Conservation (phyloP, 2,888 invertebrate species). For the Drosophila neonasuta region DNA sequence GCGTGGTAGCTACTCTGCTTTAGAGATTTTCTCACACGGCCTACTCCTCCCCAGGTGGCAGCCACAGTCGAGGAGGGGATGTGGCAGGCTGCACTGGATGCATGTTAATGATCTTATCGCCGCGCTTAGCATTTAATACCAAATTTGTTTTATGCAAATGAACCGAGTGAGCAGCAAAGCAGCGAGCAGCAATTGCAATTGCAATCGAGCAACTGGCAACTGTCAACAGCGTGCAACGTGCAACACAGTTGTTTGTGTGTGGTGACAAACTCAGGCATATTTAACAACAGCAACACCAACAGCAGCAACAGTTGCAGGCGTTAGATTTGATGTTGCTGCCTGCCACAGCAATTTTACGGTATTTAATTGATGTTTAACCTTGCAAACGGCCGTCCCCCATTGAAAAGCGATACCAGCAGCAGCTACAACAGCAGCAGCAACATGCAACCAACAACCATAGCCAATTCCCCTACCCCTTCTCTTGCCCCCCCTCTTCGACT, state of each 20-base stretch:
- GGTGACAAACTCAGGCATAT: conserved; percentile 56
- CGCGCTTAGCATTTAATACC: conserved; percentile 78
- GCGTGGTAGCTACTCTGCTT: conserved; percentile 37
- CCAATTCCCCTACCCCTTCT: not conserved
- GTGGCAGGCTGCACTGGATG: conserved; percentile 46
- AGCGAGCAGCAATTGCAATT: conserved; percentile 37
- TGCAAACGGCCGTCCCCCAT: conserved; percentile 46
- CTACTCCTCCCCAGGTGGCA: conserved; percentile 1
- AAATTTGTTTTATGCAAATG: conserved; percentile 81
- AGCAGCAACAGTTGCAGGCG: conserved; percentile 36
- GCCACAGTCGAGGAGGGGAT: not conserved
- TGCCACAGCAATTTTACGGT: conserved; percentile 54
- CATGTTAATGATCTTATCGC: conserved; percentile 76
- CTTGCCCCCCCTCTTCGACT: conserved; percentile 14
- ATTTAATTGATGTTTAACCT: conserved; percentile 78
- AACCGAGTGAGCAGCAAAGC: conserved; percentile 50
- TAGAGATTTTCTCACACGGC: conserved; percentile 55
- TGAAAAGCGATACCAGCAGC: conserved; percentile 54
- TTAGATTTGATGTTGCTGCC: conserved; percentile 65
- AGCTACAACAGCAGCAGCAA: conserved; percentile 52
- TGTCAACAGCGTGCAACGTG: conserved; percentile 27
- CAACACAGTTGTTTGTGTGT: conserved; percentile 49
- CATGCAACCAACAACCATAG: conserved; percentile 31
- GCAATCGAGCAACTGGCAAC: conserved; percentile 22
- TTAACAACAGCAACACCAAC: conserved; percentile 3